A percentile compares a stretch with the other conserved stretches of the same genome.
These are phyloP conservation scores for Iselma pallidipennis DNA, from an alignment of 2,888 invertebrate genomes.

Conservation along the genomic window DNA sequence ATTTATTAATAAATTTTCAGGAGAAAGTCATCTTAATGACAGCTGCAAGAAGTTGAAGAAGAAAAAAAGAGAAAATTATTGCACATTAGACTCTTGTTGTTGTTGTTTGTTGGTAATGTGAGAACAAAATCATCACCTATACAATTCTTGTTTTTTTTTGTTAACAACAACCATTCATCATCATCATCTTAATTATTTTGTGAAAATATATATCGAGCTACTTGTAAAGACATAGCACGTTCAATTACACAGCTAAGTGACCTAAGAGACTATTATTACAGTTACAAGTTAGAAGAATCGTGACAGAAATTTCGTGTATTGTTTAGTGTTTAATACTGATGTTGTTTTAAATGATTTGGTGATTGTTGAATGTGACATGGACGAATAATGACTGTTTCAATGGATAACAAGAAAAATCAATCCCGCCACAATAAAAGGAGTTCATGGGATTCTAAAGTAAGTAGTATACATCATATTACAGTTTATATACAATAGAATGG, in stretches of 20 bases:
- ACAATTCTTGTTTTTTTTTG: too few species aligned
- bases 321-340: not conserved
- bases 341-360: not conserved
- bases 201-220: constrained; percentile 3
- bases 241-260: constrained; percentile 1
- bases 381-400: constrained; percentile 53
- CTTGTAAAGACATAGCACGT: not conserved
- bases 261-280: not conserved
- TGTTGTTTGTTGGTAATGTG: constrained; percentile 14
- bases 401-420: constrained; percentile 57
- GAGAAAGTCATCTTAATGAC: constrained; percentile 14
- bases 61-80: not conserved
- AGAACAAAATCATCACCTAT: constrained; percentile 10
- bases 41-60: not conserved
- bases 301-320: constrained; percentile 10
- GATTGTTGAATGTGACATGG: constrained; percentile 17
- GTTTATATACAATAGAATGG: constrained; percentile 7
- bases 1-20: constrained; percentile 8
- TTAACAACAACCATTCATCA: not conserved
- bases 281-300: constrained; percentile 3
- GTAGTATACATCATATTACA: constrained; percentile 11
- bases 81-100: not conserved
- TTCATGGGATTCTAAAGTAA: constrained; percentile 62
- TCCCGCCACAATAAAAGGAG: constrained; percentile 57
- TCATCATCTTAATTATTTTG: constrained; percentile 14